These are phyloP conservation scores for Trichoplusia ni DNA, from an alignment of 1,140 invertebrate genomes.

Conservation along the genomic window DNA sequence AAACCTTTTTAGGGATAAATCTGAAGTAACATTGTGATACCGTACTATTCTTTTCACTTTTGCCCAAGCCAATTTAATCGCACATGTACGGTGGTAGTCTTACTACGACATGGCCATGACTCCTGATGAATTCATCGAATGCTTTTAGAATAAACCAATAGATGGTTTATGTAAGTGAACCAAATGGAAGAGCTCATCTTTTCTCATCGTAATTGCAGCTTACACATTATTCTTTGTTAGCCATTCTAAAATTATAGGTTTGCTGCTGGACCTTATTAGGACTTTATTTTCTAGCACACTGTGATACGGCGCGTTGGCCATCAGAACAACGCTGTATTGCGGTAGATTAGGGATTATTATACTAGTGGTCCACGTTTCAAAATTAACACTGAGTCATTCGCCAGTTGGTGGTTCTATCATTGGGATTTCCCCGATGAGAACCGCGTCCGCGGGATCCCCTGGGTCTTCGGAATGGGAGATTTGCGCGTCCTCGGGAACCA, in stretches of 20 bases:
- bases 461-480: too few relatives aligned
- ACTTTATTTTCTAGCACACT: slow-evolving; percentile 35
- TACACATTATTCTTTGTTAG: slow-evolving; percentile 33
- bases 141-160: slow-evolving; percentile 5
- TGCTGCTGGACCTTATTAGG: slow-evolving; percentile 36
- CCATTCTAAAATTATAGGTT: slow-evolving; percentile 42
- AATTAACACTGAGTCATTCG: slow-evolving; percentile 11
- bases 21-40: slow-evolving; percentile 26
- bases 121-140: slow-evolving; percentile 13
- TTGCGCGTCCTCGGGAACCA: too few relatives aligned
- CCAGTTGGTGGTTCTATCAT: too few relatives aligned
- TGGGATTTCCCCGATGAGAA: too few relatives aligned
- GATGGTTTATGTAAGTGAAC: slow-evolving; percentile 17
- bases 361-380: slow-evolving; percentile 23
- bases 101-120: slow-evolving; percentile 21
- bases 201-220: slow-evolving; percentile 37
- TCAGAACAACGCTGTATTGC: slow-evolving; percentile 22
- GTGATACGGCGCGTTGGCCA: slow-evolving; percentile 33
- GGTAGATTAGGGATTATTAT: slow-evolving; percentile 28
- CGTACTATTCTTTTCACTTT: slow-evolving; percentile 23
- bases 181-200: slow-evolving; percentile 36
- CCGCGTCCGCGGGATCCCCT: too few relatives aligned
- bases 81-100: slow-evolving; percentile 31
- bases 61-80: slow-evolving; percentile 31
- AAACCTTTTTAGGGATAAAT: slow-evolving; percentile 35